Evolutionary conservation across 2,888 invertebrate species (phyloP).

Genomic region (Cephus rjabovi): DNA sequence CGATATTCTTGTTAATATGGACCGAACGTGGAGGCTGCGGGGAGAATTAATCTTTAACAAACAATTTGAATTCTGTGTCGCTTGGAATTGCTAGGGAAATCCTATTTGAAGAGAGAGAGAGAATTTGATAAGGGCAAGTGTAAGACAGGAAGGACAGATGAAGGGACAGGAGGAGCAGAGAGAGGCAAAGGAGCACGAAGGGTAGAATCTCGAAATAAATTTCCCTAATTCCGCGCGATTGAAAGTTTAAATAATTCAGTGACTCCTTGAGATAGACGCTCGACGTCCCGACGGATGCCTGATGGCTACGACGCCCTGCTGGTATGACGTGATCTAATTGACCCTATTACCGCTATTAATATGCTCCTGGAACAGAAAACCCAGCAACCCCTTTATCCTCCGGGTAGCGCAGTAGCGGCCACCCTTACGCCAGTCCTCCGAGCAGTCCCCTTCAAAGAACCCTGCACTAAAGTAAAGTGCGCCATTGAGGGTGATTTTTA

Average conservation of each 20-base stretch:
- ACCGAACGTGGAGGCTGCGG: neutral
- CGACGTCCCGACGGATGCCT: constrained; percentile 13
- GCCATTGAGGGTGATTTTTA: constrained; percentile 64
- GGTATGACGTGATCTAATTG: constrained; percentile 33
- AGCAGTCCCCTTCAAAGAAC: constrained; percentile 36
- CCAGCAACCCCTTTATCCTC: constrained; percentile 22
- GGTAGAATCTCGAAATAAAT: constrained; percentile 11
- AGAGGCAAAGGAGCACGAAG: neutral
- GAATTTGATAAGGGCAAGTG: too few species aligned
- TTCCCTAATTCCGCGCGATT: constrained; percentile 4
- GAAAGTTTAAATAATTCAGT: constrained; percentile 8
- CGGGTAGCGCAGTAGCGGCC: constrained; percentile 1
- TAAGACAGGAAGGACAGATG: too few species aligned
- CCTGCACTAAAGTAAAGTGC: constrained; percentile 58
- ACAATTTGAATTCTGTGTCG: neutral
- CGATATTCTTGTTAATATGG: neutral
- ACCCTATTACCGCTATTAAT: constrained; percentile 48
- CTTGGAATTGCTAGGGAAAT: neutral
- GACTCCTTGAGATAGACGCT: neutral
- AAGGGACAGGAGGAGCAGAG: neutral
- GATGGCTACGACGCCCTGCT: neutral
- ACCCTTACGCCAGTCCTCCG: neutral
- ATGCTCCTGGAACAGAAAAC: constrained; percentile 21
- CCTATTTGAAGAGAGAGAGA: too few species aligned
- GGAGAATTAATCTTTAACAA: neutral